phyloP scores from a whole-genome alignment of 2,888 invertebrate genomes.

The Hymenopus coronatus region DNA sequence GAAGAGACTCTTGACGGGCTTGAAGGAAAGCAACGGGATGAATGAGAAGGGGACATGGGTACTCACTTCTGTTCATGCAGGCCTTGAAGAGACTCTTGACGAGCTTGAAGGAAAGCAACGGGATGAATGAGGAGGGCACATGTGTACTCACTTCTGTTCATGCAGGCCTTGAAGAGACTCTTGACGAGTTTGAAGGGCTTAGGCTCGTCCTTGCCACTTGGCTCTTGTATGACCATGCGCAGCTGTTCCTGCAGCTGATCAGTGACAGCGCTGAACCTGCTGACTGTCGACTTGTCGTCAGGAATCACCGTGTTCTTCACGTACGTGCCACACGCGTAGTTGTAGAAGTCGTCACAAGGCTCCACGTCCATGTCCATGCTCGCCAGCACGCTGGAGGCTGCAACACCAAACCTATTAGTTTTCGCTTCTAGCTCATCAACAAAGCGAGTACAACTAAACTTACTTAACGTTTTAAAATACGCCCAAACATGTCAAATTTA shows the following conservation, averaged over 20 bases:
- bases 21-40: no score
- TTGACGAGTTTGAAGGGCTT: conserved; percentile 75
- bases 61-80: no score
- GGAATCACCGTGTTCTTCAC: conserved; percentile 69
- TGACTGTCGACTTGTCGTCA: conserved; percentile 76
- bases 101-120: no score
- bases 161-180: conserved; percentile 80
- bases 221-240: conserved; percentile 65
- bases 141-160: conserved; percentile 85
- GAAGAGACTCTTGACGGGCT: conserved; percentile 79
- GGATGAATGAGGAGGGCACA: background rate
- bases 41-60: no score
- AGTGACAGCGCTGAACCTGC: conserved; percentile 64
- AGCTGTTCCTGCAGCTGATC: conserved; percentile 74
- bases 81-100: no score
- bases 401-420: conserved; percentile 2
- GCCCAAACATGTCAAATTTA: no score
- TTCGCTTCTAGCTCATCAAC: background rate
- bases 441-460: no score
- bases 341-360: conserved; percentile 81
- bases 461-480: no score
- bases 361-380: conserved; percentile 70
- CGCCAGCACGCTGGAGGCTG: conserved; percentile 66
- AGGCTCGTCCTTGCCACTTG: conserved; percentile 55
- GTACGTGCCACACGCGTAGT: conserved; percentile 76